A percentile compares a stretch with the other conserved stretches of the same genome.
phyloP scores from a whole-genome alignment of 2,888 invertebrate species.

The Sarcophaga caerulescens region DNA sequence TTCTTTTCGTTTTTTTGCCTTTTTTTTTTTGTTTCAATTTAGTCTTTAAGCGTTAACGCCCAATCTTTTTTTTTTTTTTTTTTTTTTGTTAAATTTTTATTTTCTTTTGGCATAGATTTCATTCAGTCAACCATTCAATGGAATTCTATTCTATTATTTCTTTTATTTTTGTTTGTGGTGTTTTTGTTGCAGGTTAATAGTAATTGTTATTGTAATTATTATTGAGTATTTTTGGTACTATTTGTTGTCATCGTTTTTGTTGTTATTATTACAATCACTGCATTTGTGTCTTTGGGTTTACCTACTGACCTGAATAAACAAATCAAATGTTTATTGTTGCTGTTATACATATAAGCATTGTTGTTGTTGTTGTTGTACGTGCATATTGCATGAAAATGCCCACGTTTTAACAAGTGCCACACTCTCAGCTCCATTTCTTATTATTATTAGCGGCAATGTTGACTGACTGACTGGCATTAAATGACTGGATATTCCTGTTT shows the following conservation, averaged over 20 bases:
- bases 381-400: constrained; percentile 44
- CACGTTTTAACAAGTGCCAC: constrained; percentile 40
- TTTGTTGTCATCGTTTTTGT: background rate
- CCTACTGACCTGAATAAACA: constrained; percentile 65
- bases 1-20: background rate
- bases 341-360: constrained; percentile 26
- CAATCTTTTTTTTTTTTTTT: constrained; percentile 49
- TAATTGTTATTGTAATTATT: constrained; percentile 31
- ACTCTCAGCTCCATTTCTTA: constrained; percentile 31
- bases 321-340: constrained; percentile 48
- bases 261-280: constrained; percentile 1
- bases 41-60: constrained; percentile 56
- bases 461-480: background rate
- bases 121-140: constrained; percentile 30
- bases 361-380: no score
- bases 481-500: constrained; percentile 65
- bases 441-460: background rate
- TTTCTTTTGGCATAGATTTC: constrained; percentile 42
- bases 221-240: background rate
- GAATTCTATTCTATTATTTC: no score
- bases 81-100: constrained; percentile 17
- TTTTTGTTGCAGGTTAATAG: background rate
- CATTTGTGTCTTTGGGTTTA: constrained; percentile 39
- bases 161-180: background rate
- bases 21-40: background rate